A percentile compares a stretch with the other conserved stretches of the same genome.
Evolutionary conservation across 2,888 invertebrate species (phyloP).

Genomic region (Pyrocoelia pectoralis): DNA sequence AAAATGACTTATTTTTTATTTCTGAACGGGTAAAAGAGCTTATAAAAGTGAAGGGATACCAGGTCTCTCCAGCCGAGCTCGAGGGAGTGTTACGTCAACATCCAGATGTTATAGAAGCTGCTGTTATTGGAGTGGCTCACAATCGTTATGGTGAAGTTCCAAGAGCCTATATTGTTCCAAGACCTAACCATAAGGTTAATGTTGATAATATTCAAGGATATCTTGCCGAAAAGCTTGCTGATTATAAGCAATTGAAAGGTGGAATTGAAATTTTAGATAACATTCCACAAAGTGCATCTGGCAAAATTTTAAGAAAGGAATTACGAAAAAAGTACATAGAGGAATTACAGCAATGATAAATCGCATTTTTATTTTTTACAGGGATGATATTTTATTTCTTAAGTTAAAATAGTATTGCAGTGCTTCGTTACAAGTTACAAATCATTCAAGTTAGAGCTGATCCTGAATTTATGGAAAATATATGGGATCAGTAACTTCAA

Average conservation of each 20-base stretch:
- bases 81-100: slow-evolving; percentile 76
- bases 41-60: slow-evolving; percentile 75
- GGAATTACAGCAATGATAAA: too few relatives aligned
- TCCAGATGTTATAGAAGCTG: slow-evolving; percentile 78
- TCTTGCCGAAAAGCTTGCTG: slow-evolving; percentile 72
- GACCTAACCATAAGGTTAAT: slow-evolving; percentile 55
- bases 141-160: slow-evolving; percentile 74
- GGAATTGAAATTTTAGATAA: slow-evolving; percentile 70
- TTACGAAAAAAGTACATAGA: background rate
- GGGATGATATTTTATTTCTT: too few relatives aligned
- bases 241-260: slow-evolving; percentile 76
- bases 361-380: too few relatives aligned
- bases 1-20: slow-evolving; percentile 71
- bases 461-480: too few relatives aligned
- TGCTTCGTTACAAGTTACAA: too few relatives aligned
- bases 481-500: too few relatives aligned
- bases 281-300: slow-evolving; percentile 79
- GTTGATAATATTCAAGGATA: slow-evolving; percentile 68
- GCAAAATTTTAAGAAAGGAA: slow-evolving; percentile 74
- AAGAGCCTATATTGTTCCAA: slow-evolving; percentile 72
- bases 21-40: slow-evolving; percentile 83
- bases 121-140: slow-evolving; percentile 80
- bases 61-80: slow-evolving; percentile 88
- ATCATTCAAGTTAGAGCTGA: too few relatives aligned
- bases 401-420: too few relatives aligned